Evolutionary conservation across 2,113 vertebrate genomes (phyloP), one percentile per base, ranked within the genome.

Genomic region (Hipposideros armiger): DNA sequence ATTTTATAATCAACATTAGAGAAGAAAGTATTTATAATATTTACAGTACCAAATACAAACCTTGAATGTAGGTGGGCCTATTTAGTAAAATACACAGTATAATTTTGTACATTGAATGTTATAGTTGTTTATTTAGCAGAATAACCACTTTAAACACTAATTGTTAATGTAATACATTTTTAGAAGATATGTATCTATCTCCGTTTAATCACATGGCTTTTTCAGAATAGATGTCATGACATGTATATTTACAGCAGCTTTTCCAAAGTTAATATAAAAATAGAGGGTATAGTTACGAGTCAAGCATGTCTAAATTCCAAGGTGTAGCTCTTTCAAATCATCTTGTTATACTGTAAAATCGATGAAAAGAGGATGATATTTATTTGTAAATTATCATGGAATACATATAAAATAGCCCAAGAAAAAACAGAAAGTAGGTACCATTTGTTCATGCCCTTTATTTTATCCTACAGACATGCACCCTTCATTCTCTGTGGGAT

Each of bases 21-120:
- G 76, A 82, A 52, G 14, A 66, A 54, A 89, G 42, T 26, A 5
- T 42, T 87, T 2, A 28, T 56, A 54, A 54, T 45, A 90, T 83
- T 72, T 87, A 54, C 86, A 88, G 4, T 58, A 32, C 84, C 64
- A 94, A 58, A 90, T 64, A 74, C 3, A 95, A 90, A 50, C 58
- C 1, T 94, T 36, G 40, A 87, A 10, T 11, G 50, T 11, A n/a
- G 2, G 67, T 69, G 0, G 10, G 0, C 7, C n/a, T 94, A 69
- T 52, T 84, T 85, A 82, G 36, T 56, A 80, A 92, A 90, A 86
- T 42, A 20, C 4, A 83, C 11, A 42, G 13, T 36, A 30, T 80
- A 16, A 16, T 50, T 92, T 96, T 93, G 96, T 60, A 60, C 17
- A 52, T 42, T 52, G 6, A 92, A n/a, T 72, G 20, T 10, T 45